Conservation (phyloP, 2,113 vertebrate species). For the Epinephelus lanceolatus region DNA sequence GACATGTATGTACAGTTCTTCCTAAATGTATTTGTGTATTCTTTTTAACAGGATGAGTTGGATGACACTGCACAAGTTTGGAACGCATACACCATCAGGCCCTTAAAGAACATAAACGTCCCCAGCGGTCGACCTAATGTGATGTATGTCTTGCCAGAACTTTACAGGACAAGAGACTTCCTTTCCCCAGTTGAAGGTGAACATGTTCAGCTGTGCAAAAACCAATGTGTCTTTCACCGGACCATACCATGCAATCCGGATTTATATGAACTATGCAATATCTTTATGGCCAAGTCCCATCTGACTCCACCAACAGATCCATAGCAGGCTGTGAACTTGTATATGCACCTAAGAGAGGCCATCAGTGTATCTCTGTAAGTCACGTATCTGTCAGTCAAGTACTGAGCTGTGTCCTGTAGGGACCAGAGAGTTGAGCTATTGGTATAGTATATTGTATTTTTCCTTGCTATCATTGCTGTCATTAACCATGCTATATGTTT, state of each 20-base stretch:
- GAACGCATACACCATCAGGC: constrained; percentile 36
- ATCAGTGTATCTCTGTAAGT: constrained; percentile 5
- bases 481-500: no score
- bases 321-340: neutral
- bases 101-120: constrained; percentile 7
- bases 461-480: no score
- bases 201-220: constrained; percentile 24
- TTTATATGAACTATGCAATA: constrained; percentile 28
- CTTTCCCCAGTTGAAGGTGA: constrained; percentile 17
- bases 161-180: constrained; percentile 18
- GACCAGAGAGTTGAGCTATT: no score
- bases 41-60: constrained; percentile 21
- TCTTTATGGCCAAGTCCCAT: constrained; percentile 17
- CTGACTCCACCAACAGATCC: constrained; percentile 24
- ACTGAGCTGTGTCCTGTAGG: no score
- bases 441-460: no score
- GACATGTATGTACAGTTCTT: neutral
- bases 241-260: constrained; percentile 37
- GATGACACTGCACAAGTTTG: constrained; percentile 27
- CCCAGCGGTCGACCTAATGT: constrained; percentile 11
- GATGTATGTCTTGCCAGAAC: constrained; percentile 10
- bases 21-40: neutral
- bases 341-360: neutral
- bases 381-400: neutral
- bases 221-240: constrained; percentile 10